These are phyloP conservation scores for Heliornis fulica DNA, from an alignment of 2,113 vertebrate species.

Conservation along the genomic window DNA sequence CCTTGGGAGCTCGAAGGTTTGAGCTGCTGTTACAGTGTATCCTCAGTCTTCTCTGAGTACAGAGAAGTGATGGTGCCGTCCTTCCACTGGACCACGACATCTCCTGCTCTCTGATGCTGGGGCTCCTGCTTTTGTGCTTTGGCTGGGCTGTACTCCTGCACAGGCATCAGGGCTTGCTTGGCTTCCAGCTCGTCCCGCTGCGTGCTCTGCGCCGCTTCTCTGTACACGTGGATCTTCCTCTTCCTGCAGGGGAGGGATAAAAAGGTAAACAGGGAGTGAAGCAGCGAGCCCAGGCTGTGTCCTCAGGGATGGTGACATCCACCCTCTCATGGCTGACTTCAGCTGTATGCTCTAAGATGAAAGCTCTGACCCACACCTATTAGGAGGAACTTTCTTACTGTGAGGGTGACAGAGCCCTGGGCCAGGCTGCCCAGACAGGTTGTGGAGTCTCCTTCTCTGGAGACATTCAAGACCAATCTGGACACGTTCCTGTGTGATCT, in stretches of 20 bases:
- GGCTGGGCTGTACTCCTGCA: neutral
- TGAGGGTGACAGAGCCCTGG: too few relatives aligned
- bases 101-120: slow-evolving; percentile 36
- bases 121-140: neutral
- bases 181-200: slow-evolving; percentile 21
- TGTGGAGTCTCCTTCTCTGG: too few relatives aligned
- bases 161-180: slow-evolving; percentile 32
- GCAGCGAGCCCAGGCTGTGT: neutral
- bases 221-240: slow-evolving; percentile 66
- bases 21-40: neutral
- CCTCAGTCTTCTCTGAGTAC: slow-evolving; percentile 52
- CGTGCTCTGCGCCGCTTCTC: neutral
- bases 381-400: too few relatives aligned
- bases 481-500: too few relatives aligned
- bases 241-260: slow-evolving; percentile 66
- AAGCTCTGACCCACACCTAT: neutral
- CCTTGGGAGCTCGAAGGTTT: neutral
- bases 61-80: slow-evolving; percentile 72
- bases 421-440: too few relatives aligned
- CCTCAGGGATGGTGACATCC: neutral
- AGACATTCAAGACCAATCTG: too few relatives aligned
- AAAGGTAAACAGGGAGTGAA: neutral
- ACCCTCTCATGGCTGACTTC: too few relatives aligned
- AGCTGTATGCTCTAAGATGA: too few relatives aligned
- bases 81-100: slow-evolving; percentile 76